A percentile compares a stretch with the other conserved stretches of the same genome.
Evolutionary conservation across 1,140 invertebrate species (phyloP).

Genomic region (Metopolophium dirhodum): DNA sequence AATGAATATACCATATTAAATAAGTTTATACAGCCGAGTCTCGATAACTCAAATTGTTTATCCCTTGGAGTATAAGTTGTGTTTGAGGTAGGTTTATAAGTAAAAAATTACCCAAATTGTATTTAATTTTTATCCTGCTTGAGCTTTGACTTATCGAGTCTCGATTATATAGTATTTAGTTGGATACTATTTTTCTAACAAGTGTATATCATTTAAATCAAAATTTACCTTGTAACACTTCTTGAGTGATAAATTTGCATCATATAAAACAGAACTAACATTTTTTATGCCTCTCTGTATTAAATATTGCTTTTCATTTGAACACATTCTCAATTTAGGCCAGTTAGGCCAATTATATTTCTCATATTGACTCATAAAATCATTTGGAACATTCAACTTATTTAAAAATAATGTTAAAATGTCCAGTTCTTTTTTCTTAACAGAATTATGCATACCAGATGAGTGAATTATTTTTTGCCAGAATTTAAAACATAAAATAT

Average conservation of each 20-base stretch:
- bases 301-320: neutral
- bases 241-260: conserved; percentile 8
- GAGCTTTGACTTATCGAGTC: no score
- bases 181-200: neutral
- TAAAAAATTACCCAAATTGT: no score
- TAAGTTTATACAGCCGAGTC: no score
- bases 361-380: conserved; percentile 37
- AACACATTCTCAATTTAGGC: conserved; percentile 35
- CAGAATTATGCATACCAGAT: neutral
- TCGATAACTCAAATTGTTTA: no score
- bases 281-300: conserved; percentile 44
- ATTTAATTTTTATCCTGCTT: no score
- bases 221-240: conserved; percentile 40
- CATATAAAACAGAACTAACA: conserved; percentile 25
- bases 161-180: no score
- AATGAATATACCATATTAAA: neutral
- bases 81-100: no score
- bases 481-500: conserved; percentile 46
- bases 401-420: neutral
- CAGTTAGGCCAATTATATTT: conserved; percentile 51
- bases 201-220: neutral
- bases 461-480: conserved; percentile 34
- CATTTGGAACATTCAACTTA: conserved; percentile 19
- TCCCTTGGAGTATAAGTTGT: no score
- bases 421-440: conserved; percentile 35